Percentiles rank a stretch among this genome's conserved stretches.
Evolutionary conservation across 2,113 vertebrate genomes (phyloP).

Genomic region (Thinocorus orbignyianus): DNA sequence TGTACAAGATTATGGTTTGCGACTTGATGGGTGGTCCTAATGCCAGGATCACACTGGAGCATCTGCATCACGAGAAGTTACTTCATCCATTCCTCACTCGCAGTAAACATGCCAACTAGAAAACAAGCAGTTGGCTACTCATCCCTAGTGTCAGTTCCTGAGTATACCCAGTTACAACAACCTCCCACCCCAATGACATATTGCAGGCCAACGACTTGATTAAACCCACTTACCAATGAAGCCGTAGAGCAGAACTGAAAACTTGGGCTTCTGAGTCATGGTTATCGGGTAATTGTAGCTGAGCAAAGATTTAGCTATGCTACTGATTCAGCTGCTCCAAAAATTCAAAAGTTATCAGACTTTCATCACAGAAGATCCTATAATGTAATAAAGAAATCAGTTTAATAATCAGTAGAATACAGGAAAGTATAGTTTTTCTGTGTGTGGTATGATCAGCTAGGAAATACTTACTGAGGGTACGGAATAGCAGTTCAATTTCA

Average conservation of each 20-base stretch:
- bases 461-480: not conserved
- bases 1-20: not conserved
- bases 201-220: not conserved
- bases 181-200: not conserved
- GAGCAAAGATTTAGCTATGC: not conserved
- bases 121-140: not conserved
- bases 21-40: not conserved
- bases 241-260: not conserved
- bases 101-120: not conserved
- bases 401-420: not conserved
- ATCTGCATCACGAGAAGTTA: fast-evolving
- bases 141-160: not conserved
- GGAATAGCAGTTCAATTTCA: not conserved
- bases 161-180: not conserved
- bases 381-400: not conserved
- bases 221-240: not conserved
- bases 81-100: not conserved
- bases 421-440: not conserved
- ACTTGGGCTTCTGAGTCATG: not conserved
- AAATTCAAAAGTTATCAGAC: not conserved
- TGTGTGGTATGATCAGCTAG: not conserved
- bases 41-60: not conserved
- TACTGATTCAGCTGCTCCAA: not conserved
- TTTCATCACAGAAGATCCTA: not conserved
- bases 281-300: not conserved